Evolutionary conservation across 2,888 invertebrate species (phyloP), one percentile per base, ranked within the genome.

Genomic region (Polymixis flavicincta): DNA sequence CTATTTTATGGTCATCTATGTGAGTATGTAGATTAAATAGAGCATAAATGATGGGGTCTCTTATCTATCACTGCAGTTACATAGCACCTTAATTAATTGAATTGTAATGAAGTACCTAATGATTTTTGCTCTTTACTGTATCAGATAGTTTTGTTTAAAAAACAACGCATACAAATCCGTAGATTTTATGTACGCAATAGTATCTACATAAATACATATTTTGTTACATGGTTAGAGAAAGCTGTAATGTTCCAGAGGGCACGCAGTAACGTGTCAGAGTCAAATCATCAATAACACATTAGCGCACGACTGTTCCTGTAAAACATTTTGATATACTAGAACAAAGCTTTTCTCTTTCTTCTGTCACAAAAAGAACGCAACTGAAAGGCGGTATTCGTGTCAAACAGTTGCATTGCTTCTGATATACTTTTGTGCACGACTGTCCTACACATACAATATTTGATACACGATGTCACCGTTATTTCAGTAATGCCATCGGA

Each of bases 401-500:
- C 17, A 48, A 72, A 17, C 19, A 59, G 22, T 50, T 45, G 9
- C 22, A 28, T 71, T 78, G 11, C 50, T 57, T 57, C 8, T 13
- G n/a, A 64, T 32, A 65, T 28, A 65, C 59, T 80, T 64, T 22
- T 50, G 28, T 22, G 5, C n/a, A n/a, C 28, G 52, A 63, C 67
- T 67, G 80, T 54, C 42, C 7, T 7, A 70, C 50, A 42, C 17
- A 8, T 8, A 25, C 7, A 1, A 28, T 14, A 42, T 37, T 32
- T 45, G 48, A 67, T 28, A 82, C 17, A 50, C 8, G 22, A 69
- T 32, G 9, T 32, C n/a, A 72, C 9, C 45, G 37, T 69, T 59
- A 71, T 73, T 54, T 37, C 14, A 76, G 54, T 42, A 68, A 57
- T 55, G 13, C 13, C 0, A 19, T 64, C 54, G 84, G 78, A 80